Evolutionary conservation across 2,888 invertebrate genomes (phyloP).

Genomic region (Sesia apiformis): DNA sequence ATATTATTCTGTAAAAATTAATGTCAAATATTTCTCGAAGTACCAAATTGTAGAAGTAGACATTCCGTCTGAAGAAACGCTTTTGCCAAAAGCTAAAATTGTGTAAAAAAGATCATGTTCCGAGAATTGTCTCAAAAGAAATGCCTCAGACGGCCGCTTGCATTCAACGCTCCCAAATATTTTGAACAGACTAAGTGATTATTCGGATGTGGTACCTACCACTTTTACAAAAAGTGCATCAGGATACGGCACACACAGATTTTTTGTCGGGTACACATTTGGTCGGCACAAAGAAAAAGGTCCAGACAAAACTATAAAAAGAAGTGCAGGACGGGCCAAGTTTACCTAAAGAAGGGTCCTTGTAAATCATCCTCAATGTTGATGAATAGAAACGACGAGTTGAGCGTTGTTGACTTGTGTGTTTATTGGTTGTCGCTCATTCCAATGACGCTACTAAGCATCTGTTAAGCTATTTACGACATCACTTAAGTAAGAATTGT

Average conservation of each 20-base stretch:
- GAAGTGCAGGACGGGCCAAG: constrained; percentile 62
- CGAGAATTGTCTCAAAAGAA: constrained; percentile 56
- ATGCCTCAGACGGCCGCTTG: constrained; percentile 41
- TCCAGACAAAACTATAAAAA: constrained; percentile 69
- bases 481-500: constrained; percentile 39
- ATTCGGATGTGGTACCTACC: constrained; percentile 73
- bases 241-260: constrained; percentile 64
- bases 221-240: constrained; percentile 66
- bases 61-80: constrained; percentile 23
- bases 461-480: constrained; percentile 58
- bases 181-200: constrained; percentile 70
- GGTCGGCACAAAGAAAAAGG: constrained; percentile 64
- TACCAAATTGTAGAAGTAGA: constrained; percentile 1
- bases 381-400: constrained; percentile 60
- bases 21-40: no score
- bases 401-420: constrained; percentile 66
- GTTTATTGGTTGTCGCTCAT: constrained; percentile 58
- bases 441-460: constrained; percentile 49
- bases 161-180: constrained; percentile 67
- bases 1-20: no score
- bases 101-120: constrained; percentile 40
- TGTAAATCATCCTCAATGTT: constrained; percentile 69
- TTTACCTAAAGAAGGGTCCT: constrained; percentile 73
- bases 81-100: constrained; percentile 25
- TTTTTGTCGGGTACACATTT: constrained; percentile 65